Evolutionary conservation across 2,797 vertebrate species (phyloP), one percentile per base, ranked within the genome.

Genomic region (Acipenser ruthenus): DNA sequence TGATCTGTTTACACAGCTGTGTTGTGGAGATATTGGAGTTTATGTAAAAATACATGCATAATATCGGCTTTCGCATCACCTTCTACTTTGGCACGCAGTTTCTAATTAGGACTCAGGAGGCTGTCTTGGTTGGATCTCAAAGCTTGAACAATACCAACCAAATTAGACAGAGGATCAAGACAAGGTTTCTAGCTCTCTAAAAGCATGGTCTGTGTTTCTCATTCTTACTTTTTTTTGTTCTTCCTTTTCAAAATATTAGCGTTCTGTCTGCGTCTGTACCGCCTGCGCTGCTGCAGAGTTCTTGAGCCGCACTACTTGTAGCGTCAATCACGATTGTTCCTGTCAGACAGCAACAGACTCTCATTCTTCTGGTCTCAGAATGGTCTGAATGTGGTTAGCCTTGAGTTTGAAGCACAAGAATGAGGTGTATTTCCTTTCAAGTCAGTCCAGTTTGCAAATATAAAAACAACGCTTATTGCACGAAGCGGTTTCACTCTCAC

Each of bases 161-260:
- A 37, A 37, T 37, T 37, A 37, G 37, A 37, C 37, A 37, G 37
- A 37, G 37, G 37, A 37, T 37, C 37, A 37, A 67, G 11, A 67
- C 37, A 37, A 8, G 7, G 12, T 58, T 63, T 55, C 5, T 37
- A 18, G 37, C 64, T 7, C 50, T 53, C 65, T 63, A 1, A 6
- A 23, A 23, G 4, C 0, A 51, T 49, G 13, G 7, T 49, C 47
- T 55, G 6, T 15, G 55, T 37, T 18, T 67, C 50, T 11, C 8
- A 12, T 10, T 63, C 12, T 47, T 6, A 66, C 51, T 63, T 61
- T 2, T 6, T 60, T 6, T 68, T 13, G 58, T 48, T 67, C 52
- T 63, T 8, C 23, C 50, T 62, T 61, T 18, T 67, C 53, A 62
- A 73, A 74, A 74, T 74, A 68, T 73, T 68, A 65, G 18, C 52